These are phyloP conservation scores for Phoebastria nigripes DNA, from an alignment of 2,797 vertebrate genomes.

Conservation along the genomic window DNA sequence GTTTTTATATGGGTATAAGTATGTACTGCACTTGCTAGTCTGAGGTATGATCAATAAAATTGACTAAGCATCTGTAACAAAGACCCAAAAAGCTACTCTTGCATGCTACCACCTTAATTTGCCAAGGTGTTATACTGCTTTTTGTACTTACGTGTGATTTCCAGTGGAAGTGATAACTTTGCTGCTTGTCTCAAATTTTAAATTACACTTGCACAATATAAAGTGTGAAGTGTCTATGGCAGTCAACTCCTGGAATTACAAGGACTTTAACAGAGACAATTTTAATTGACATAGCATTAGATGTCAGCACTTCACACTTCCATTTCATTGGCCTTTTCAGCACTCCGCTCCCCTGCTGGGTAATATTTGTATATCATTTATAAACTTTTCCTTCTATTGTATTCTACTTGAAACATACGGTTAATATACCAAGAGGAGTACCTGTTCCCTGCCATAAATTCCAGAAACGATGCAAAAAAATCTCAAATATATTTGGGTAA, in stretches of 20 bases:
- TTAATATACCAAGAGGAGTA: neutral
- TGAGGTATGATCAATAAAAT: conserved; percentile 49
- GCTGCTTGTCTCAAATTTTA: conserved; percentile 38
- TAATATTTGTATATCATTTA: neutral
- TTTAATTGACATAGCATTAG: conserved; percentile 25
- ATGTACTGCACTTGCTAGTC: neutral
- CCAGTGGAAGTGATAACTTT: neutral
- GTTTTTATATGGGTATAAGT: neutral
- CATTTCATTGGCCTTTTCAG: neutral
- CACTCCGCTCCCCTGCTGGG: neutral
- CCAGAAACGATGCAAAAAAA: neutral
- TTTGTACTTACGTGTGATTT: conserved; percentile 18
- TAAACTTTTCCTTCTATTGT: neutral
- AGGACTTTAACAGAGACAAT: neutral
- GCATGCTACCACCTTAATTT: neutral
- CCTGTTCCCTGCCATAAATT: neutral
- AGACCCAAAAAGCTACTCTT: neutral
- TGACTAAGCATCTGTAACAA: neutral
- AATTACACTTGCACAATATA: neutral
- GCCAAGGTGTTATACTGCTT: neutral
- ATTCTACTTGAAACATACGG: neutral
- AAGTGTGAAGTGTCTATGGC: neutral
- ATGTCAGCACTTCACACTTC: neutral
- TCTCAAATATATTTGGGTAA: neutral
- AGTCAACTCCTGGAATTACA: neutral